Percentiles rank a stretch among this genome's conserved stretches.
Conservation (phyloP, 2,113 vertebrate species). For the Sinosuthora webbiana region DNA sequence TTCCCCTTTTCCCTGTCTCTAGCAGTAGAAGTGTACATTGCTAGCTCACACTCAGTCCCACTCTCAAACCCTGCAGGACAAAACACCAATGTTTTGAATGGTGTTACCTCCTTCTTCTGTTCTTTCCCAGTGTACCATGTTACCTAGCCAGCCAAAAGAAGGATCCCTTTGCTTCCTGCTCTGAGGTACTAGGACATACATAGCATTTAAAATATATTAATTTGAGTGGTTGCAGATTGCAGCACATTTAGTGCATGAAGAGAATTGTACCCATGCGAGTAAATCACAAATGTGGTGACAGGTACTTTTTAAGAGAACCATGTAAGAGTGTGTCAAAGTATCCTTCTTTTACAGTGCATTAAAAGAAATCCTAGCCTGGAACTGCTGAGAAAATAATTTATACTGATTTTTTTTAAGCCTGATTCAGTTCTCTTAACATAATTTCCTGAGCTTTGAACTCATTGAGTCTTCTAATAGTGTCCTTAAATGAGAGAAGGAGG, state of each 20-base stretch:
- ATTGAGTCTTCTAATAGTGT: constrained; percentile 58
- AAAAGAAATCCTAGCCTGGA: neutral
- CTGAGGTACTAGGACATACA: neutral
- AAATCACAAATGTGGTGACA: neutral
- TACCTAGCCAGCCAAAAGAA: neutral
- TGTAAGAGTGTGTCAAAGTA: neutral
- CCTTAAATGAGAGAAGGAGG: constrained; percentile 53
- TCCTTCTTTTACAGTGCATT: neutral
- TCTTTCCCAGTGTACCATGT: neutral
- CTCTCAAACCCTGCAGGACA: neutral
- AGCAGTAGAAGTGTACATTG: neutral
- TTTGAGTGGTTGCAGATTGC: neutral
- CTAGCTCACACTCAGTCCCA: neutral
- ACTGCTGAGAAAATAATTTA: constrained; percentile 47
- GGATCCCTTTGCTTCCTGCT: neutral
- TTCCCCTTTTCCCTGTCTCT: neutral
- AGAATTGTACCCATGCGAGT: neutral
- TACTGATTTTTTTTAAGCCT: neutral
- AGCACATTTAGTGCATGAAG: neutral
- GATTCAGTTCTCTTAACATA: constrained; percentile 54
- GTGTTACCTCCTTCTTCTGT: neutral
- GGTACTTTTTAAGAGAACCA: neutral
- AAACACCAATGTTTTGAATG: neutral
- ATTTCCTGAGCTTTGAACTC: constrained; percentile 64
- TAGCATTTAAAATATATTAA: neutral